Base-by-base conservation (phyloP, 2,888 invertebrate species). In the Melinopterus prodromus region DNA sequence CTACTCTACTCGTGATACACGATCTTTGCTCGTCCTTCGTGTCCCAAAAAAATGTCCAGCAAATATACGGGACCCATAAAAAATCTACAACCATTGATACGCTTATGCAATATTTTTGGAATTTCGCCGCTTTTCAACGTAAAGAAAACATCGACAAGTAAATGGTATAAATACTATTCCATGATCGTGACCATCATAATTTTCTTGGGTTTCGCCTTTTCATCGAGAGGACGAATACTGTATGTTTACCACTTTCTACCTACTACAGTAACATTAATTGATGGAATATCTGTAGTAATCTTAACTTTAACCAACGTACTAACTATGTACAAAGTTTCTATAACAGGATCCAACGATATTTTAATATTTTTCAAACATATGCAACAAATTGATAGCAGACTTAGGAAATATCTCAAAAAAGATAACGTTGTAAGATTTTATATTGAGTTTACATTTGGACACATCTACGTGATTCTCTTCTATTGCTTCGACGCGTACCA, bases 361-460 rank as follows among this genome's bases (percentile, higher is more conserved):
- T 36, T 35, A 53, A 78, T 15, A 38, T 71, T 78, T 36, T 78
- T 78, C 37, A 37, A 74, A 36, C 36, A 37, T n/a, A 71, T 15
- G 14, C 7, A 6, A 15, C 36, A 74, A 74, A 74, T 74, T 6
- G 74, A 74, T 74, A 9, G 6, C 7, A 74, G 37, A 74, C n/a
- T 74, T 7, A 6, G 37, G 6, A 26, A 74, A 36, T 74, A 74
- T n/a, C 37, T 35, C 9, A 26, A 35, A 26, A 74, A 78, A 15
- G 36, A 35, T 12, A 72, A 72, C n/a, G 38, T 37, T 53, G 14
- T 15, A 9, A 35, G 16, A 16, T 78, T 37, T 53, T 78, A 78
- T 26, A n/a, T 78, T 7, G 78, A 78, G 72, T 16, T 78, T 4
- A 78, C 71, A 14, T 26, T 78, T 16, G 78, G 78, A 2, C 78